Conservation (phyloP, 2,888 invertebrate genomes). For the Ramazzottius varieornatus region DNA sequence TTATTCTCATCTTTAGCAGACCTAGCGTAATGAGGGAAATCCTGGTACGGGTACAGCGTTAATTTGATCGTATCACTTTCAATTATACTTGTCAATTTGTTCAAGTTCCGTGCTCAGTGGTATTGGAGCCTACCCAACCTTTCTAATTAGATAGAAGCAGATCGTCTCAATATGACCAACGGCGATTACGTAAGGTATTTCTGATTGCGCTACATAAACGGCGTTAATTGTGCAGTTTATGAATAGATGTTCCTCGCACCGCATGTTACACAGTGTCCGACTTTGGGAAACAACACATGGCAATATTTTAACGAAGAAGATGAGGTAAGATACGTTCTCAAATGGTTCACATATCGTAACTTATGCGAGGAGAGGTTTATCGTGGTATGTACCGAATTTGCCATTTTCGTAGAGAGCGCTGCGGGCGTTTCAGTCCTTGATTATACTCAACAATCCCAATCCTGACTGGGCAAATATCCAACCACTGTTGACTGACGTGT, state of each 20-base stretch:
- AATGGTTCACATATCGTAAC: neutral
- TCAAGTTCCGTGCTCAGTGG: neutral
- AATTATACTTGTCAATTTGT: neutral
- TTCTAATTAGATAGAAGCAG: neutral
- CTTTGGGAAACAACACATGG: neutral
- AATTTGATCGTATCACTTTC: too few relatives aligned
- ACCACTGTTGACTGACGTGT: neutral
- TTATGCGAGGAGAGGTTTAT: too few relatives aligned
- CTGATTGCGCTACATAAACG: too few relatives aligned
- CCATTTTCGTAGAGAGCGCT: neutral
- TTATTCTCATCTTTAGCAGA: neutral
- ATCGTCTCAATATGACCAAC: neutral
- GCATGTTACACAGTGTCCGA: neutral
- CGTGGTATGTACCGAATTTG: neutral
- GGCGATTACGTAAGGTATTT: neutral
- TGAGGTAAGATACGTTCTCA: neutral
- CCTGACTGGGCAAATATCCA: neutral
- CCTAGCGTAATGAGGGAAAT: neutral
- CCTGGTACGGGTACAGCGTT: too few relatives aligned
- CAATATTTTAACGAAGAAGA: neutral
- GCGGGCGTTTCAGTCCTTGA: neutral
- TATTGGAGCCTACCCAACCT: neutral
- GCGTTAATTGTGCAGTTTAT: neutral
- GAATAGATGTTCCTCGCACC: neutral
- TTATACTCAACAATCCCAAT: neutral